Evolutionary conservation across 2,113 vertebrate species (phyloP).

Genomic region (Psilopogon haemacephalus): DNA sequence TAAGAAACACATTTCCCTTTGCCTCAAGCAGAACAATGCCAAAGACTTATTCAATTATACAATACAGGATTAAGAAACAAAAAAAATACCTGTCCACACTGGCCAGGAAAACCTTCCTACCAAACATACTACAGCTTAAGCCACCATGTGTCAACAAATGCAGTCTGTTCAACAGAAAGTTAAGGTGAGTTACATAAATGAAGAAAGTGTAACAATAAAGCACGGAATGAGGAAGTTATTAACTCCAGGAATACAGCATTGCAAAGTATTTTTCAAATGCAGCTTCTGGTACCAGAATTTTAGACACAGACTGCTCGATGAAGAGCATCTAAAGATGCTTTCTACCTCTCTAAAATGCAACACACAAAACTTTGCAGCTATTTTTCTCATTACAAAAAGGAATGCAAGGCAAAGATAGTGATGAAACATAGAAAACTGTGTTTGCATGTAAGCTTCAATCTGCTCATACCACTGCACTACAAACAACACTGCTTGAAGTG

Average conservation of each 20-base stretch:
- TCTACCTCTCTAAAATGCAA: neutral
- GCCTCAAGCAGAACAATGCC: neutral
- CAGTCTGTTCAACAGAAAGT: neutral
- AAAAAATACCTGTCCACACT: neutral
- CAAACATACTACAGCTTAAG: neutral
- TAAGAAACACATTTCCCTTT: conserved; percentile 13
- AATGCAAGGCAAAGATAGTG: neutral
- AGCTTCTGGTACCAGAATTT: neutral
- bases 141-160: neutral
- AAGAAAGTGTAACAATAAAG: neutral
- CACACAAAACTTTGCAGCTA: neutral
- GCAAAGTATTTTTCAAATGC: neutral
- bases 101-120: neutral
- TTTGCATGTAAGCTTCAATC: neutral
- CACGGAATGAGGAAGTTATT: neutral
- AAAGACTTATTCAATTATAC: neutral
- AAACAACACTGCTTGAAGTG: neutral
- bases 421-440: neutral
- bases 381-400: neutral
- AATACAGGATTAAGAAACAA: neutral
- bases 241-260: neutral
- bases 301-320: neutral
- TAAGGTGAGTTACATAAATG: neutral
- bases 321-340: neutral
- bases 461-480: neutral